Base-by-base conservation (phyloP, 2,888 invertebrate species). In the Acanthosoma haemorrhoidale region DNA sequence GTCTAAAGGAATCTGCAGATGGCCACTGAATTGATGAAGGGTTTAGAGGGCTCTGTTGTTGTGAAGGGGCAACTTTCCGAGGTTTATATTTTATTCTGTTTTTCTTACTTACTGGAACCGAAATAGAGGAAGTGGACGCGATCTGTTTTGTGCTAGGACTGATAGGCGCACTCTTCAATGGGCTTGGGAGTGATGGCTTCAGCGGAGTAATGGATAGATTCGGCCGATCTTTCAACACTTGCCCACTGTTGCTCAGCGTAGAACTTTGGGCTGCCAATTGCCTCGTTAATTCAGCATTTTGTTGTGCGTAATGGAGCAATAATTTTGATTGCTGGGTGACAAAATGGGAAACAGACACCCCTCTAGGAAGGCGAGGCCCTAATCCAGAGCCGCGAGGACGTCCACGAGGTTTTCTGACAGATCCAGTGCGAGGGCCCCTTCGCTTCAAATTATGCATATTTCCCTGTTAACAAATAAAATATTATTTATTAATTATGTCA, bases 201-300 rank as follows among this genome's bases (percentile, higher is more conserved):
- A 73, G 60, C 1, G 73, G 73, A 5, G 71, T 73, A n/a, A 73
- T 73, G 5, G 73, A 73, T 13, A 73, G 38, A 60, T 68, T 73
- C 2, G 73, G 73, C 1, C 73, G 41, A 32, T 73, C 73, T 57
- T 71, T 73, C n/a, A 73, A 59, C 31, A 72, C 41, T 36, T 64
- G 61, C 3, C 70, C 25, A 6, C n/a, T n/a, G n/a, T n/a, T n/a
- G n/a, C n/a, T n/a, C n/a, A n/a, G n/a, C n/a, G n/a, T n/a, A n/a
- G n/a, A n/a, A n/a, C n/a, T n/a, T 41, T 64, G 64, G 16, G 67
- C 59, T 13, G 59, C 59, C 13, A 68, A 25, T 38, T 68, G 68
- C 9, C 60, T 59, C 0, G 39, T 15, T 15, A 68, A 29, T 21
- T 68, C 68, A 6, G 67, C 57, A 57, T 41, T 68, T 39, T 68